phyloP scores from a whole-genome alignment of 2,888 invertebrate genomes.

The Mythimna impura region DNA sequence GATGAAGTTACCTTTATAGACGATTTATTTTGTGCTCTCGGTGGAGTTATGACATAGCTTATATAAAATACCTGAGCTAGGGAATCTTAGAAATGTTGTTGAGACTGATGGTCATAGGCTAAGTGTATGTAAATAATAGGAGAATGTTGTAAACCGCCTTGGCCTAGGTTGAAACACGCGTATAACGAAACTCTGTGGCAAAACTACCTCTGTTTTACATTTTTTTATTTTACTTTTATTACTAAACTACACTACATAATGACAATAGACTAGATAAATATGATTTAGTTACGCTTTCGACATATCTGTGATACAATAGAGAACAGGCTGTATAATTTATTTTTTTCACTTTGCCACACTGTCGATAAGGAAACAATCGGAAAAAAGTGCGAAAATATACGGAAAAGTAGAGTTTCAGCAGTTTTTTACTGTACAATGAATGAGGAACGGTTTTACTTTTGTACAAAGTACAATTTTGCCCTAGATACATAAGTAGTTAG shows the following conservation, averaged over 20 bases:
- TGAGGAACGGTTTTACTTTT: conserved; percentile 85
- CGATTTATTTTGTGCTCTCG: conserved; percentile 85
- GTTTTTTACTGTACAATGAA: conserved; percentile 84
- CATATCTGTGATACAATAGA: conserved; percentile 89
- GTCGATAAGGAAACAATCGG: conserved; percentile 73
- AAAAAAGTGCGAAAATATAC: conserved; percentile 74
- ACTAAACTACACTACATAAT: conserved; percentile 64
- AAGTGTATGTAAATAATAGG: conserved; percentile 90
- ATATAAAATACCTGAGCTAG: conserved; percentile 84
- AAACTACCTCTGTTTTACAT: conserved; percentile 78
- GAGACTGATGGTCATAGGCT: conserved; percentile 90
- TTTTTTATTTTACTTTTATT: conserved; percentile 69
- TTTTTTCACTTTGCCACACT: conserved; percentile 83
- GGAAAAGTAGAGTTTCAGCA: conserved; percentile 76
- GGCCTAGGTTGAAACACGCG: conserved; percentile 88
- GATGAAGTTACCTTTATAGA: conserved; percentile 86
- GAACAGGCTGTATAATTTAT: conserved; percentile 79
- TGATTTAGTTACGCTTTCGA: conserved; percentile 82
- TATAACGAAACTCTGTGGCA: conserved; percentile 84
- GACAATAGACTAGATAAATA: conserved; percentile 77
- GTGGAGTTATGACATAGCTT: conserved; percentile 83
- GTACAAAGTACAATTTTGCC: conserved; percentile 91
- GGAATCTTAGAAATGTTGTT: conserved; percentile 86
- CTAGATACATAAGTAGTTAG: conserved; percentile 90
- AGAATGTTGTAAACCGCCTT: conserved; percentile 88